These are phyloP conservation scores for Sepioteuthis lessoniana DNA, from an alignment of 2,888 invertebrate genomes.

Conservation along the genomic window DNA sequence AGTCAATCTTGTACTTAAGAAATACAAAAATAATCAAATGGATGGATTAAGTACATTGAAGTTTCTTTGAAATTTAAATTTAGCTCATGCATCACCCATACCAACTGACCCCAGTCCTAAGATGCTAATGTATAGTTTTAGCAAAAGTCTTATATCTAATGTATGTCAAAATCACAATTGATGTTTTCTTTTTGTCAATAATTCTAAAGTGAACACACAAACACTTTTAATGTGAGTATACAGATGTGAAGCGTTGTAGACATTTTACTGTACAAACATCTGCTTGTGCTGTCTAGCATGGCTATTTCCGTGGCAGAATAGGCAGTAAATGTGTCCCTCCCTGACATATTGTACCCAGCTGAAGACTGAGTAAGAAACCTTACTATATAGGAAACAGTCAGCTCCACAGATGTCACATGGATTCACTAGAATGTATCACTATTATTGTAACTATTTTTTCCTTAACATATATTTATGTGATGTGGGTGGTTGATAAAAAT, in stretches of 20 bases:
- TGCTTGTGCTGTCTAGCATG: neutral
- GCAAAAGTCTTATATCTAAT: neutral
- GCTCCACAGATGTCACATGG: neutral
- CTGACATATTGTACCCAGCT: neutral
- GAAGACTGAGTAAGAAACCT: neutral
- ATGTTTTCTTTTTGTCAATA: neutral
- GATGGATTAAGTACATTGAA: no score
- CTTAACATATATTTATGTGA: neutral
- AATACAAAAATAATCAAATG: no score
- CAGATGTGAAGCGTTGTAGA: neutral
- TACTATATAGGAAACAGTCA: neutral
- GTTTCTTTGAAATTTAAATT: no score
- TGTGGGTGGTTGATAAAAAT: constrained; percentile 18
- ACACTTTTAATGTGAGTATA: neutral
- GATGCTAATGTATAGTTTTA: no score
- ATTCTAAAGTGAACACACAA: neutral
- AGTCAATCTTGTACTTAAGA: no score
- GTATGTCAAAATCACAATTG: neutral
- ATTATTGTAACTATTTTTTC: neutral
- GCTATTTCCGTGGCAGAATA: neutral
- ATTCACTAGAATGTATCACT: neutral
- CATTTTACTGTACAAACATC: neutral
- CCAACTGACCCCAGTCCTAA: no score
- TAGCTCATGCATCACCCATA: no score
- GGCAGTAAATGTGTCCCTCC: neutral